Base-by-base conservation (phyloP, 2,888 invertebrate genomes). In the Lithophane socia region DNA sequence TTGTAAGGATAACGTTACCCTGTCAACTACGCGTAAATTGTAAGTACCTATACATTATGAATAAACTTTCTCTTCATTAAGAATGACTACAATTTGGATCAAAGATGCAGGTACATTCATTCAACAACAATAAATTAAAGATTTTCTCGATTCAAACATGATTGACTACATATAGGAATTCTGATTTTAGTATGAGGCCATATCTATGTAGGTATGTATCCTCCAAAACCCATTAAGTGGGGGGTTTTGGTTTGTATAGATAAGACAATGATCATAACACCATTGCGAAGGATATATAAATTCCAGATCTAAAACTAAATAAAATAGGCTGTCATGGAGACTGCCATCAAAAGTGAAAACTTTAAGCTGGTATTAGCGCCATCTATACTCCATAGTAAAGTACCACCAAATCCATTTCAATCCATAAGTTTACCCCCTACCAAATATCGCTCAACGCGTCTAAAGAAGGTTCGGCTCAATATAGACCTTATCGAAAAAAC, bases 31-130 rank as follows among this genome's bases (percentile, higher is more conserved):
- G 65, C 60, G 65, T 74, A 74, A 77, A 77, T 84, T 80, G 81
- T 79, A 69, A 84, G 76, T 75, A 37, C 37, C 37, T 37, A 73
- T 73, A 61, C 68, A 79, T 76, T 77, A 74, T 67, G 77, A 79
- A 78, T 83, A 80, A 81, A 84, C 86, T 87, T 87, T 86, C 77
- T 66, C 77, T 78, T 81, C 56, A 69, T 80, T 82, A 76, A n/a
- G 7, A 42, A 64, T 52, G 21, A 54, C 10, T 49, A 64, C 21
- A 7, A 56, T 76, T 69, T 44, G n/a, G 47, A 58, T 49, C 42
- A 8, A 8, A 13, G 29, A 65, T 64, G 9, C 29, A n/a, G 10
- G 49, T 29, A 47, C 2, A 37, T 42, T 47, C 16, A 24, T 56
- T 29, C 2, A 7, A n/a, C 7, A 21, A 72, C 3, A 60, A 49